Evolutionary conservation across 2,113 vertebrate genomes (phyloP), one percentile per base, ranked within the genome.

Genomic region (Varanus salvator): DNA sequence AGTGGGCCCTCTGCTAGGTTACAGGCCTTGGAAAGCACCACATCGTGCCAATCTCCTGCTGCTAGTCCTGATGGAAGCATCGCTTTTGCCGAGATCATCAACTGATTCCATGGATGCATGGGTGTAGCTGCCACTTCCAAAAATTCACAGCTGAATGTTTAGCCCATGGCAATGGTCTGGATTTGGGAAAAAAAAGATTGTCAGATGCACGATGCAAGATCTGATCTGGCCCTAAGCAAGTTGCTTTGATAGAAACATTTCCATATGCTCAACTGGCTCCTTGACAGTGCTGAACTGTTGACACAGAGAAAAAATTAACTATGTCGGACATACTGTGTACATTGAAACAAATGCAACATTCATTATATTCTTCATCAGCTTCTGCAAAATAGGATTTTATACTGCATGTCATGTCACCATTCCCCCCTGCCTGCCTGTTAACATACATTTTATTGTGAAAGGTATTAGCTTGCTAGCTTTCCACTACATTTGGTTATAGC

Each of bases 401-500:
- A 93, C 80, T 74, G 86, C 81, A 84, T 91, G 85, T 95, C 91
- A 92, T 92, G 86, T 94, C 93, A 95, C 89, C 91, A 23, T 86
- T 88, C 9, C 52, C 68, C 89, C 92, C 25, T 48, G 31, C 66
- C 57, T 88, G 87, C 84, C 82, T 94, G 68, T 85, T 94, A 93
- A 91, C 93, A 93, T 94, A 86, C 86, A 85, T 68, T 80, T 86
- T 88, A 87, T 92, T 89, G 93, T 92, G 85, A 85, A 95, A 92
- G 91, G 93, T 87, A 91, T 88, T 90, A 92, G 87, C 95, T 92
- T 96, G 97, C 96, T 96, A 91, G 92, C 93, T 90, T 89, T 97
- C 95, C 96, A 85, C 95, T 95, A 87, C 97, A 98, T 98, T 98
- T 97, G 97, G 97, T 98, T 98, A 97, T 71, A 94, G 94, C 92